Percentiles rank a stretch among this genome's conserved stretches.
Conservation (phyloP, 2,888 invertebrate species). For the Saturnia japonica region DNA sequence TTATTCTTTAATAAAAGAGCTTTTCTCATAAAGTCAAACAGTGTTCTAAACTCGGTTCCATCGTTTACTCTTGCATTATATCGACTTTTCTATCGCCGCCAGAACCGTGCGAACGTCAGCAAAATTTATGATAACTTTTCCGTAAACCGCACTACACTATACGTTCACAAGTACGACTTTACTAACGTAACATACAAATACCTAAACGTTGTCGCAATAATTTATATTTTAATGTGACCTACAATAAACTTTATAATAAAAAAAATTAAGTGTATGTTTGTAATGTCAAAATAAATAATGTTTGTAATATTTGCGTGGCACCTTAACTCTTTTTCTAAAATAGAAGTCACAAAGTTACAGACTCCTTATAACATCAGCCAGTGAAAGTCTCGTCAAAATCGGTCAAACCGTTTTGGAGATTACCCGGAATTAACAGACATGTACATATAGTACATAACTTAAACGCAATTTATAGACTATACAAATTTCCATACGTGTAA, state of each 20-base stretch:
- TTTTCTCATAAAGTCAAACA: not conserved
- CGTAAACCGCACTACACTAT: slow-evolving; percentile 11
- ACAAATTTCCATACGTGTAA: too few relatives aligned
- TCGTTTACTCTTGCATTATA: not conserved
- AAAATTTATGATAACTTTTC: slow-evolving; percentile 21
- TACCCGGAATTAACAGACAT: too few relatives aligned
- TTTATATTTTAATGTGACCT: not conserved
- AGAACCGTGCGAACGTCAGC: slow-evolving; percentile 11
- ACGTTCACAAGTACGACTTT: slow-evolving; percentile 15
- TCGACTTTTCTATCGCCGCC: slow-evolving; percentile 4
- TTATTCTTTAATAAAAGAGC: not conserved
- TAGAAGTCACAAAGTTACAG: too few relatives aligned
- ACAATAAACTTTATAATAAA: not conserved
- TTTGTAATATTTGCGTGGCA: too few relatives aligned
- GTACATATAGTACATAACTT: too few relatives aligned
- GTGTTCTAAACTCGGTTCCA: slow-evolving; percentile 1
- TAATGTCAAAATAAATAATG: too few relatives aligned
- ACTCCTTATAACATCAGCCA: too few relatives aligned
- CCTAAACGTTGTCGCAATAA: not conserved
- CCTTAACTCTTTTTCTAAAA: too few relatives aligned
- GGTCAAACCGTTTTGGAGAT: too few relatives aligned
- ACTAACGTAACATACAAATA: slow-evolving; percentile 9
- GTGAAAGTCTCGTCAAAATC: too few relatives aligned
- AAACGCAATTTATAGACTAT: too few relatives aligned
- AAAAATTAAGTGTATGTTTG: too few relatives aligned